Conservation (phyloP, 2,797 vertebrate genomes). For the Chromis chromis region DNA sequence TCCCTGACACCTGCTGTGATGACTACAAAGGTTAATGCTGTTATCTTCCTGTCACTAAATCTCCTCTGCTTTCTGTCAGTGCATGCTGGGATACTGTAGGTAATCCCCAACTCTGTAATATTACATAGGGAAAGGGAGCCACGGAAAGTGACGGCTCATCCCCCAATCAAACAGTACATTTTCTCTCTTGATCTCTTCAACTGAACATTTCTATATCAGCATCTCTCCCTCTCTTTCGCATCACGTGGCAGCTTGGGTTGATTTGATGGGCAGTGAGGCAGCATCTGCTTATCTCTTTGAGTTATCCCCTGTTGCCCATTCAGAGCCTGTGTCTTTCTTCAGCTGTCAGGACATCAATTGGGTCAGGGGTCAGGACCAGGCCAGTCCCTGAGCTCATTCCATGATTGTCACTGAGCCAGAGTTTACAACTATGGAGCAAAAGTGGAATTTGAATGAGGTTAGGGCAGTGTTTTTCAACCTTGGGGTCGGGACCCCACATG, state of each 20-base stretch:
- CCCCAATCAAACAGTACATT: not conserved
- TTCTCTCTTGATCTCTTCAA: not conserved
- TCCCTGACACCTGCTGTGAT: conserved; percentile 5
- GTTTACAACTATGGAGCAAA: not conserved
- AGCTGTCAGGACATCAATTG: conserved; percentile 44
- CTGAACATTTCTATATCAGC: not conserved
- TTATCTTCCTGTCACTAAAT: conserved; percentile 34
- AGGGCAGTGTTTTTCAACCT: too few species aligned
- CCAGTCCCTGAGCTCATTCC: conserved; percentile 5
- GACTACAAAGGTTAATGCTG: conserved; percentile 26
- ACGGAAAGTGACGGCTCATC: not conserved
- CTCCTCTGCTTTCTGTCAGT: conserved; percentile 14
- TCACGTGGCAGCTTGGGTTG: conserved; percentile 5
- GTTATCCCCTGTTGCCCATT: conserved; percentile 29
- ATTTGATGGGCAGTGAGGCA: conserved; percentile 19
- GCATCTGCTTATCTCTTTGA: conserved; percentile 37
- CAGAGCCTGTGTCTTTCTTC: conserved; percentile 10
- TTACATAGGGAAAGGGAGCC: not conserved
- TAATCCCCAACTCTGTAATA: not conserved
- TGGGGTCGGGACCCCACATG: too few species aligned
- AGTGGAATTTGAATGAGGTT: not conserved
- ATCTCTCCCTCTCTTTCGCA: conserved; percentile 11
- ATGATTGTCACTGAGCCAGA: not conserved
- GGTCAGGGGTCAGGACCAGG: conserved; percentile 49
- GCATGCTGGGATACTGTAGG: conserved; percentile 6